phyloP scores from a whole-genome alignment of 53 echinoderm and acorn worm species.

The Stichopus horrens region DNA sequence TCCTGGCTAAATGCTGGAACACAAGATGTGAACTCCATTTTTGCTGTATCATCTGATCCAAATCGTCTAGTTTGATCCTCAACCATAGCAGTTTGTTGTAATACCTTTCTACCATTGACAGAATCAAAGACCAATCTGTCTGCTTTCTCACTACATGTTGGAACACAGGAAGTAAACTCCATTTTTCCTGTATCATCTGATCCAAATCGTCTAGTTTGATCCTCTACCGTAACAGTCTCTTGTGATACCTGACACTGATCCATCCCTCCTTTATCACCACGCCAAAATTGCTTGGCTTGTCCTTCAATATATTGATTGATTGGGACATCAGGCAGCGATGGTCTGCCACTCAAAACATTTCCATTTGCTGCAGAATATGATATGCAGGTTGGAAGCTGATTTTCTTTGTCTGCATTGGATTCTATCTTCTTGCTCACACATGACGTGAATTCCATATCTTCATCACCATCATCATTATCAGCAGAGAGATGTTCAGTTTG shows the following conservation, averaged over 20 bases:
- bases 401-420: constrained; percentile 11
- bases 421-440: constrained; percentile 14
- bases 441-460: constrained; percentile 50
- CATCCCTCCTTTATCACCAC: constrained; percentile 46
- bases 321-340: background rate
- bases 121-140: background rate
- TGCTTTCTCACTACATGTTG: background rate
- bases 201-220: constrained; percentile 54
- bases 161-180: constrained; percentile 57
- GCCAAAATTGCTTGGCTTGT: constrained; percentile 29
- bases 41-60: constrained; percentile 38
- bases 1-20: constrained; percentile 4
- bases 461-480: constrained; percentile 39
- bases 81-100: background rate
- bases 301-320: constrained; percentile 4
- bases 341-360: background rate
- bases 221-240: background rate
- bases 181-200: constrained; percentile 51
- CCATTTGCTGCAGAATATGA: background rate
- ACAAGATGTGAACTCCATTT: constrained; percentile 62
- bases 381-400: background rate
- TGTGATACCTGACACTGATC: constrained; percentile 1
- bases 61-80: constrained; percentile 58
- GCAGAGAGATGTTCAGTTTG: background rate
- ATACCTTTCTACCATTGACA: background rate